Percentiles rank a stretch among this genome's conserved stretches.
Conservation (phyloP, 2,797 vertebrate species). For the Phrynocephalus guinanensis region DNA sequence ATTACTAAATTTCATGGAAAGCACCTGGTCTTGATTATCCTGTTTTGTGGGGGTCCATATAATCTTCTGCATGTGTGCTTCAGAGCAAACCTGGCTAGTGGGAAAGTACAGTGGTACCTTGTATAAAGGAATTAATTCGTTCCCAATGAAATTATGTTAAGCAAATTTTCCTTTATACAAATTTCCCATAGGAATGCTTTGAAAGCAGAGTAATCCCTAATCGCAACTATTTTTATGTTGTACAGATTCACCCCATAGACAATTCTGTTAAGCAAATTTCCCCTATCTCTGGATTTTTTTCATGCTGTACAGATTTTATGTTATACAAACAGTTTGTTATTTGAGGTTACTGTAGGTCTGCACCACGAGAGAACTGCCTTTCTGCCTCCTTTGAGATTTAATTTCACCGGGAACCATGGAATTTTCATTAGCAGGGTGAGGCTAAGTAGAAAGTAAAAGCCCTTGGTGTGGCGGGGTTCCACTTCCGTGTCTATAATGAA, state of each 20-base stretch:
- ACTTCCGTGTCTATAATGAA: constrained; percentile 51
- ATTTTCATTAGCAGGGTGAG: constrained; percentile 47
- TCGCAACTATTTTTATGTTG: too few relatives aligned
- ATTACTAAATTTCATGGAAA: background rate
- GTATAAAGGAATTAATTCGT: too few relatives aligned
- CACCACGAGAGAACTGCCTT: constrained; percentile 21
- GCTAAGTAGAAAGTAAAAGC: constrained; percentile 53
- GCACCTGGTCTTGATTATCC: background rate
- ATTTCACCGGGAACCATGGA: background rate
- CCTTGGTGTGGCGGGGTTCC: constrained; percentile 52
- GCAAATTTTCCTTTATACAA: too few relatives aligned
- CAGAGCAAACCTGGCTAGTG: background rate
- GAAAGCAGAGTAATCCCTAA: too few relatives aligned
- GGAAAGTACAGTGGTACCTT: background rate
- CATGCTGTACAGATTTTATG: too few relatives aligned
- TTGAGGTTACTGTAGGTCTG: constrained; percentile 13
- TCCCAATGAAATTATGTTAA: too few relatives aligned
- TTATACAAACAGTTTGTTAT: too few relatives aligned
- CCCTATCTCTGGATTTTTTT: too few relatives aligned
- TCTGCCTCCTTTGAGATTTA: constrained; percentile 4
- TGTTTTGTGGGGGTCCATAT: background rate
- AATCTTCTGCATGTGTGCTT: background rate
- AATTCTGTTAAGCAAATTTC: too few relatives aligned
- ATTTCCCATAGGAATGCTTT: too few relatives aligned
- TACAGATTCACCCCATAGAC: too few relatives aligned